Conservation (phyloP, 64 coral and sea anemone species). For the Orbicella faveolata region DNA sequence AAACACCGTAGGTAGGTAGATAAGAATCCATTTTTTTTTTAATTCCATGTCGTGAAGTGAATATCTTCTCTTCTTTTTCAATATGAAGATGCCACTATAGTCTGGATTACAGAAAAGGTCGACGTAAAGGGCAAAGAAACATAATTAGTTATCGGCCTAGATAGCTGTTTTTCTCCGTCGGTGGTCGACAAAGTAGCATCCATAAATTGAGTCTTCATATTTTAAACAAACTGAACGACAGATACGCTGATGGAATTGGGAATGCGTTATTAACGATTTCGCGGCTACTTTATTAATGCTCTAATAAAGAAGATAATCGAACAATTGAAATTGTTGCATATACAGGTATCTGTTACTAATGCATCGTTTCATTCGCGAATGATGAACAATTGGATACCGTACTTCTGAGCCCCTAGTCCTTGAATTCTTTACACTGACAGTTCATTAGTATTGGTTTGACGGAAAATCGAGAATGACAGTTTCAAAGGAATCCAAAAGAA, state of each 20-base stretch:
- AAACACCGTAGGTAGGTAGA: neutral
- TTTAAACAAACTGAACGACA: neutral
- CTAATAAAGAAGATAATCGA: neutral
- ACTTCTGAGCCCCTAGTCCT: too few relatives aligned
- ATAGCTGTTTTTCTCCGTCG: neutral
- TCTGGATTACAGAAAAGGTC: neutral
- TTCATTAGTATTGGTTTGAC: too few relatives aligned
- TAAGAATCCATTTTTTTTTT: neutral
- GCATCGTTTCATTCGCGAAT: too few relatives aligned
- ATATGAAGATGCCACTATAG: neutral
- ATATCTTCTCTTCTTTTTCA: neutral
- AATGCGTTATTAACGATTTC: too few relatives aligned
- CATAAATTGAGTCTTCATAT: neutral
- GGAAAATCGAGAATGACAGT: too few relatives aligned
- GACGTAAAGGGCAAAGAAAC: neutral
- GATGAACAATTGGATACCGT: too few relatives aligned
- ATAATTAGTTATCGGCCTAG: neutral
- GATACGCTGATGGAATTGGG: too few relatives aligned
- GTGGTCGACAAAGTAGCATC: neutral
- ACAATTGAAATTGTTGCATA: neutral
- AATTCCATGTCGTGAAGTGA: neutral
- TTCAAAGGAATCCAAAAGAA: too few relatives aligned
- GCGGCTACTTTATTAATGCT: too few relatives aligned
- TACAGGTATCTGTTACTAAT: too few relatives aligned
- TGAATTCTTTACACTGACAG: too few relatives aligned